Evolutionary conservation across 2,113 vertebrate species (phyloP).

Genomic region (Hymenochirus boettgeri): DNA sequence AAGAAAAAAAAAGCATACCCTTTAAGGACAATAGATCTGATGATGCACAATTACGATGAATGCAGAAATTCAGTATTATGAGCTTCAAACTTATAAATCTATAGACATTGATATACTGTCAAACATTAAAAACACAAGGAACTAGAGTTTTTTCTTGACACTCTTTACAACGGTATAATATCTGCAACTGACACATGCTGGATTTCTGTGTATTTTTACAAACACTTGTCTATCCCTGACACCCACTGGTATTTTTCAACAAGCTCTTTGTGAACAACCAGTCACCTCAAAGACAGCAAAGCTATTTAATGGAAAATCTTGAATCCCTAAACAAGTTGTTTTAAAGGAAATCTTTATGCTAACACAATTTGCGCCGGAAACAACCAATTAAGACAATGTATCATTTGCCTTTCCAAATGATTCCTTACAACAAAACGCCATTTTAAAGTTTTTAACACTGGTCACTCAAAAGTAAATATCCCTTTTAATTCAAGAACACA

Average conservation of each 20-base stretch:
- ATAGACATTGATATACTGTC: not conserved
- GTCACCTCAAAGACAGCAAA: conserved; percentile 11
- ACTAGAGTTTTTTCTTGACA: conserved; percentile 2
- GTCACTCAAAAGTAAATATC: too few relatives aligned
- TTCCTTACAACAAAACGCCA: too few relatives aligned
- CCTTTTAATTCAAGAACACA: too few relatives aligned
- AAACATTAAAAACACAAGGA: conserved; percentile 6
- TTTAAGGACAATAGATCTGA: too few relatives aligned
- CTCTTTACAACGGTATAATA: not conserved
- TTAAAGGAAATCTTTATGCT: too few relatives aligned
- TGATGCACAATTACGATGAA: not conserved
- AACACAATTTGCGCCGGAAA: too few relatives aligned
- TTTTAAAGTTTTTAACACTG: too few relatives aligned
- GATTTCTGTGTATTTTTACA: conserved; percentile 36
- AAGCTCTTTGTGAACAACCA: conserved; percentile 34
- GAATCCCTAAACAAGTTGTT: conserved; percentile 23
- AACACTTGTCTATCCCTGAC: conserved; percentile 34
- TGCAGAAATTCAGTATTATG: not conserved
- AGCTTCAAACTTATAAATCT: not conserved
- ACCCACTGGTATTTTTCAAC: conserved; percentile 37
- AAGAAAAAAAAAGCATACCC: too few relatives aligned
- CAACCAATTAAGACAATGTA: too few relatives aligned
- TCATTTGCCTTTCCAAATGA: too few relatives aligned
- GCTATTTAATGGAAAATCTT: conserved; percentile 16
- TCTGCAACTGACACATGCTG: conserved; percentile 1